A percentile compares a stretch with the other conserved stretches of the same genome.
Evolutionary conservation across 2,113 vertebrate species (phyloP).

Genomic region (Anguilla rostrata): DNA sequence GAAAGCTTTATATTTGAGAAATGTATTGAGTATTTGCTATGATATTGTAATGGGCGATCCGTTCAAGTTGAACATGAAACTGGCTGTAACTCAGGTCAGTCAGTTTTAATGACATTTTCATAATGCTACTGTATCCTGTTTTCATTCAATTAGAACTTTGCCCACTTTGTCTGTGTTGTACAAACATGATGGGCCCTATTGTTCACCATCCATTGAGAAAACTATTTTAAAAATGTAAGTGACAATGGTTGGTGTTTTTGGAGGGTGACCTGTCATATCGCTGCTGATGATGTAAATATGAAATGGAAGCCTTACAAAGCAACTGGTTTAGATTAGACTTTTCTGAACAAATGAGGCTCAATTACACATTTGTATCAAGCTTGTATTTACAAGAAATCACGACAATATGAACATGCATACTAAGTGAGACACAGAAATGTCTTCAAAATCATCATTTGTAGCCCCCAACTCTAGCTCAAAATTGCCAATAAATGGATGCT

Average conservation of each 20-base stretch:
- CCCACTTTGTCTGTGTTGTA: background rate
- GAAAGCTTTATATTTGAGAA: conserved; percentile 11
- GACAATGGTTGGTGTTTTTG: background rate
- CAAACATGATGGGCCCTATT: background rate
- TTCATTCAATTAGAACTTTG: background rate
- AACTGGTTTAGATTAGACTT: background rate
- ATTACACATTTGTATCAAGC: background rate
- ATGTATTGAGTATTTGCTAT: conserved; percentile 20
- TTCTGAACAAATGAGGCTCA: background rate
- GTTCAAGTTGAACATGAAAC: background rate
- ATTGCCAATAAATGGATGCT: background rate
- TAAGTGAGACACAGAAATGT: background rate
- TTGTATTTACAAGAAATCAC: background rate
- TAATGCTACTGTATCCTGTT: background rate
- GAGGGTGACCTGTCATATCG: background rate
- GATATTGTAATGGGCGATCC: background rate
- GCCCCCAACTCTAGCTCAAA: background rate
- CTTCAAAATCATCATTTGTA: background rate
- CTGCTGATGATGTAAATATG: background rate
- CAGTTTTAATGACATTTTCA: background rate
- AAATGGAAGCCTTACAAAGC: background rate
- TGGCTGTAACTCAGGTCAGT: background rate
- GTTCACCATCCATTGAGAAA: background rate
- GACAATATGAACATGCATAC: background rate
- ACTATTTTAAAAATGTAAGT: background rate